Evolutionary conservation across 2,797 vertebrate species (phyloP).

Genomic region (Sciurus vulgaris): DNA sequence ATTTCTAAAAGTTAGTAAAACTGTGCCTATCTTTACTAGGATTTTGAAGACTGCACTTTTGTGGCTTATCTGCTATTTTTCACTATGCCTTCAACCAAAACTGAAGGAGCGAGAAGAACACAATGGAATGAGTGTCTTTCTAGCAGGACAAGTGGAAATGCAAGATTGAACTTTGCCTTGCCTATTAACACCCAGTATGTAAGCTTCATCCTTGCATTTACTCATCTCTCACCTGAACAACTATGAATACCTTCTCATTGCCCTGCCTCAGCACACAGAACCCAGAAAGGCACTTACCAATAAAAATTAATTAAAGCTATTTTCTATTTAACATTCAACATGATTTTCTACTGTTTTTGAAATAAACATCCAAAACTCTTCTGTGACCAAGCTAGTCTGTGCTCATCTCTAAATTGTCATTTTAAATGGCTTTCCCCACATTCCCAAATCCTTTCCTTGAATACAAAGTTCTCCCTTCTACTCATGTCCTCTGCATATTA

Average conservation of each 20-base stretch:
- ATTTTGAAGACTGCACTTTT: not conserved
- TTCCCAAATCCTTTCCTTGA: not conserved
- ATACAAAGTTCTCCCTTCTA: not conserved
- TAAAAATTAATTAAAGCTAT: not conserved
- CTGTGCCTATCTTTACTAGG: not conserved
- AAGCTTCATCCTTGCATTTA: not conserved
- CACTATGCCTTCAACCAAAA: not conserved
- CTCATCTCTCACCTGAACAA: not conserved
- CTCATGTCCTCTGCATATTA: not conserved
- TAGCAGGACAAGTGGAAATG: not conserved
- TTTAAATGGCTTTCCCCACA: not conserved
- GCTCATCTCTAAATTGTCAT: not conserved
- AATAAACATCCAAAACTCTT: constrained; percentile 1
- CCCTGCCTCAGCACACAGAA: not conserved
- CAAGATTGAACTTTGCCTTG: not conserved
- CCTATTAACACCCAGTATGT: too few relatives aligned
- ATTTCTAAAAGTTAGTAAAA: not conserved
- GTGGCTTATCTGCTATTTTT: not conserved
- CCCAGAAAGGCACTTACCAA: not conserved
- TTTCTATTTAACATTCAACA: not conserved
- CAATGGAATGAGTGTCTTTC: not conserved
- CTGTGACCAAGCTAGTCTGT: not conserved
- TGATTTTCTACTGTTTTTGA: not conserved
- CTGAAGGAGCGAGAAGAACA: not conserved
- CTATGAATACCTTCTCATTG: not conserved